Base-by-base conservation (phyloP, 1,140 invertebrate species). In the Augochlora pura region DNA sequence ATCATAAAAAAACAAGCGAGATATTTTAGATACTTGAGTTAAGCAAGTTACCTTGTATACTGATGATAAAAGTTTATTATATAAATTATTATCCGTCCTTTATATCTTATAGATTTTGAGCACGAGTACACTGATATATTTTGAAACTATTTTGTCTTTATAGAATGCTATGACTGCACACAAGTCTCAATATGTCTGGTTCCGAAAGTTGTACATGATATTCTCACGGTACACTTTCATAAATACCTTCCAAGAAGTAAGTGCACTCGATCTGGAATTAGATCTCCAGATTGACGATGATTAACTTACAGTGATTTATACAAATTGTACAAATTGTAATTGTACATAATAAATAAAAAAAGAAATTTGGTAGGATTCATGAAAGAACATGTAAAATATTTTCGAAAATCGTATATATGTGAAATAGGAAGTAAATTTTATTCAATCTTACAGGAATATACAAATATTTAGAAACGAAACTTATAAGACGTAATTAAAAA, bases 191-290 rank as follows among this genome's bases (percentile, higher is more conserved):
- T 95, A 98, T 91, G 95, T 97, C 18, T 99, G 98, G 98, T 99
- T 98, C 91, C 94, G 98, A 80, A 95, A 95, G 88, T 93, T 99
- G 9, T 99, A 98, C 90, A 95, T 99, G 85, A 91, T 96, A 64
- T 98, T 98, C 93, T 98, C 98, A 46, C 95, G 98, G 42, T 99
- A 98, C 89, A 96, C 98, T 91, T 94, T 98, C 52, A 96, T 99
- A 14, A 99, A 99, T 90, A 97, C 97, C 4, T 93, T 97, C 67
- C 94, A 96, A 82, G 94, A 95, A 90, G 94, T 97, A 82, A 96
- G 95, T 87, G 89, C 95, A 16, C 94, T 95, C 3, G 96, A 96
- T 89, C 94, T 97, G 65, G 96, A 97, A 87, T 90, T 97, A 66
- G 96, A 97, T 91, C 93, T 96, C 86, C 95, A 96, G 89, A 94